Conservation (phyloP, 2,888 invertebrate species). For the Cerastis rubricosa region DNA sequence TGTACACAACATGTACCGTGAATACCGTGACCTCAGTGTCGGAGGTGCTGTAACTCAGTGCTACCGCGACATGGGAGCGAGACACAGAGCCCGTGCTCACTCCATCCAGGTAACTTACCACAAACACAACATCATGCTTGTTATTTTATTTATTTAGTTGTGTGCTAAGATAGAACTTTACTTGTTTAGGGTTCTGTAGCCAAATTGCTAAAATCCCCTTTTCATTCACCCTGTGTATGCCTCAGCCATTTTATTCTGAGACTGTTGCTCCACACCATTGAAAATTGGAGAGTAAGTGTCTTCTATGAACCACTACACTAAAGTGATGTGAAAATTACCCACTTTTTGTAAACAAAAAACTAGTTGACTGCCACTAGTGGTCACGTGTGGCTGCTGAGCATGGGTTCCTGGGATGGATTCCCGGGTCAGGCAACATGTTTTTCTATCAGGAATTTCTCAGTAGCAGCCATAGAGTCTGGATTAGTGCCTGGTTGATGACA, state of each 20-base stretch:
- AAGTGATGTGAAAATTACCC: too few relatives aligned
- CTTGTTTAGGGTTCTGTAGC: not conserved
- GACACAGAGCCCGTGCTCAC: slow-evolving; percentile 99
- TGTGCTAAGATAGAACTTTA: not conserved
- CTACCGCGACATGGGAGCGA: slow-evolving; percentile 99
- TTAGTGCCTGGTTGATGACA: too few relatives aligned
- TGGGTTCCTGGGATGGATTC: too few relatives aligned
- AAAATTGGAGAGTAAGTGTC: not conserved
- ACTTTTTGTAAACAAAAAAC: too few relatives aligned
- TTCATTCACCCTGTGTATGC: not conserved
- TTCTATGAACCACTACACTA: not conserved
- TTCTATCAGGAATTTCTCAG: too few relatives aligned
- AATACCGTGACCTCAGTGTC: slow-evolving; percentile 99
- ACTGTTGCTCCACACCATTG: not conserved
- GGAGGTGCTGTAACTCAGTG: slow-evolving; percentile 99
- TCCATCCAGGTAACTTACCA: slow-evolving; percentile 94
- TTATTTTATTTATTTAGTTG: too few relatives aligned
- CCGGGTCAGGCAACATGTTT: too few relatives aligned
- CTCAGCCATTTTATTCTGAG: not conserved
- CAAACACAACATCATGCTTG: not conserved
- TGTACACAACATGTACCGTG: slow-evolving; percentile 99
- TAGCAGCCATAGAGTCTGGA: too few relatives aligned
- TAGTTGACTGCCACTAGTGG: too few relatives aligned
- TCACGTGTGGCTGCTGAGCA: too few relatives aligned
- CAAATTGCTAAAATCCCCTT: not conserved